Base-by-base conservation (phyloP, 2,888 invertebrate genomes). In the Cryptus viduatorius region DNA sequence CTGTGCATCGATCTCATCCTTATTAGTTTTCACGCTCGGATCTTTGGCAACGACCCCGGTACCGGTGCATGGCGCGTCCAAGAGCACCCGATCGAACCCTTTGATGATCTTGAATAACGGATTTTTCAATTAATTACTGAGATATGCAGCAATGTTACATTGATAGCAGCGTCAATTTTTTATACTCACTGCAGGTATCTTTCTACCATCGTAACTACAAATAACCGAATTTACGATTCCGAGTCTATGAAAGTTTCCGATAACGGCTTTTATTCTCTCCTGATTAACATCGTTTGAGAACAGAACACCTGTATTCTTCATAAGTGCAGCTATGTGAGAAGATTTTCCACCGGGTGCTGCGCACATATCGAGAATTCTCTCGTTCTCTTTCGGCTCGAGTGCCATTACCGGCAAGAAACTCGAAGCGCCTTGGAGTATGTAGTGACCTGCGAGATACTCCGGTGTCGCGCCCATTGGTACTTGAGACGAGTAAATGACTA, bases 291-390 rank as follows among this genome's bases (percentile, higher is more conserved):
- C 99, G 94, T 99, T 99, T 3, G 99, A 98, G 94, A 99, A 98
- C 44, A 99, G 93, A 1, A 97, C 96, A 0, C 99, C 99, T 0
- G 99, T 99, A 93, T 99, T 99, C 94, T 98, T 98, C 99, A 99
- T 99, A 12, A 99, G 95, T 0, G 99, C 97, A 72, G 99, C 98
- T 84, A 99, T 99, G 93, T 99, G 99, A 0, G 99, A 98, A 0
- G 99, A 98, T 94, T 99, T 99, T 8, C 99, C 99, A 67, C 99
- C 99, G 0, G 99, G 99, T 0, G 99, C 99, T 0, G 99, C 96
- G 93, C 98, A 98, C 98, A 99, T 98, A 92, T 99, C 99, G 46
- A 99, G 95, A 87, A 99, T 96, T 87, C 96, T 95, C 94, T 99
- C 99, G 91, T 98, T 97, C 94, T 98, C 98, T 94, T 98, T 98